These are phyloP conservation scores for Tinea pellionella DNA, from an alignment of 2,888 invertebrate genomes.

Conservation along the genomic window DNA sequence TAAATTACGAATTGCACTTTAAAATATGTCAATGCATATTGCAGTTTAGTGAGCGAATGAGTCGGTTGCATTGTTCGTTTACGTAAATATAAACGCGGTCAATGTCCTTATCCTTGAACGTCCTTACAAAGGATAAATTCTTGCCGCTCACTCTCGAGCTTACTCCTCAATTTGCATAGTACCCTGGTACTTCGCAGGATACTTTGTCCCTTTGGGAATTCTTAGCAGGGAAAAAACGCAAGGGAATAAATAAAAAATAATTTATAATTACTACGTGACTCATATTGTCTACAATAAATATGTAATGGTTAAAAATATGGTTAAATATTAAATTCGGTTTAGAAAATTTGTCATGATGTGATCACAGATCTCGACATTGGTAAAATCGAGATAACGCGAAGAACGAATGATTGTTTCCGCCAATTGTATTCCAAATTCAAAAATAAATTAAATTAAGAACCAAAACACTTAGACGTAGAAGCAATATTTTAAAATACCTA, in stretches of 20 bases:
- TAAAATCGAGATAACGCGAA: no score
- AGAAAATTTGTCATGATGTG: no score
- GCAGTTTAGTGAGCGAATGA: not conserved
- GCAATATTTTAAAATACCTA: no score
- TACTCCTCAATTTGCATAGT: constrained; percentile 43
- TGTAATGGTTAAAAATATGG: no score
- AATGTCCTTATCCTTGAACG: constrained; percentile 61
- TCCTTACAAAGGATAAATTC: constrained; percentile 44
- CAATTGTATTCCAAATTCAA: no score
- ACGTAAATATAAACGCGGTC: constrained; percentile 31
- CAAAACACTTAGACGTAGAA: no score
- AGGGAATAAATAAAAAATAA: no score
- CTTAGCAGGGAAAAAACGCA: constrained; percentile 3
- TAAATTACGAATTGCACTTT: not conserved
- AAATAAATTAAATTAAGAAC: no score
- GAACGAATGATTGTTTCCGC: no score
- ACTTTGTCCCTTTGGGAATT: constrained; percentile 71
- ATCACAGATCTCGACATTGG: no score
- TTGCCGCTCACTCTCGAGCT: constrained; percentile 41
- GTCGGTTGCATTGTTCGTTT: constrained; percentile 28
- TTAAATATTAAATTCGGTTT: no score
- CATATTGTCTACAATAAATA: no score
- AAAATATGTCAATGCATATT: constrained; percentile 6
- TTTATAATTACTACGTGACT: not conserved
- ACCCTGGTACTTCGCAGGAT: constrained; percentile 65